phyloP scores from a whole-genome alignment of 2,113 vertebrate genomes.

The Anguilla rostrata region DNA sequence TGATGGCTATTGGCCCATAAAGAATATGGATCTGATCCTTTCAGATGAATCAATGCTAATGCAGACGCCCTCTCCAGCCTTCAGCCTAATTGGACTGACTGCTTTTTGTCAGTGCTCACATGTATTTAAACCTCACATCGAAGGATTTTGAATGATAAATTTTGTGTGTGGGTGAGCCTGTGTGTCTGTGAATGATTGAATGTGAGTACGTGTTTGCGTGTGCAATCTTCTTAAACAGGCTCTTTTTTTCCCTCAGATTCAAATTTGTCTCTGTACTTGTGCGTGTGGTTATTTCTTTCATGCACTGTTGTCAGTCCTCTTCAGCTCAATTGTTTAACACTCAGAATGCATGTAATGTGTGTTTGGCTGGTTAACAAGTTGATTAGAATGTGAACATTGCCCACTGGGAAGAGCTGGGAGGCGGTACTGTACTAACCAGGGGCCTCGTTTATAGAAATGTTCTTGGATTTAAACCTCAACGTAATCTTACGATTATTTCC shows the following conservation, averaged over 20 bases:
- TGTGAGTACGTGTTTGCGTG: not conserved
- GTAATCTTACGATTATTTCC: no score
- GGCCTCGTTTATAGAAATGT: no score
- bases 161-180: not conserved
- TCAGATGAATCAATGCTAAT: not conserved
- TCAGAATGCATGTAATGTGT: no score
- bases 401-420: no score
- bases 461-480: no score
- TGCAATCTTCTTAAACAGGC: not conserved
- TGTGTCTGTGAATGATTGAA: not conserved
- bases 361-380: no score
- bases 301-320: not conserved
- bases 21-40: not conserved
- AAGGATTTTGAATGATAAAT: not conserved
- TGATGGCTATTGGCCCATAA: not conserved
- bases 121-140: not conserved
- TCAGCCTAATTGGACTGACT: not conserved
- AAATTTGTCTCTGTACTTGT: not conserved
- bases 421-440: no score
- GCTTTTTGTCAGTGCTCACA: not conserved
- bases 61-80: not conserved
- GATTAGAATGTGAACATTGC: no score
- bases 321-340: no score
- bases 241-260: not conserved
- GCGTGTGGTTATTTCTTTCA: not conserved